Evolutionary conservation across 2,888 invertebrate genomes (phyloP).

Genomic region (Lordiphosa andalusiaca): DNA sequence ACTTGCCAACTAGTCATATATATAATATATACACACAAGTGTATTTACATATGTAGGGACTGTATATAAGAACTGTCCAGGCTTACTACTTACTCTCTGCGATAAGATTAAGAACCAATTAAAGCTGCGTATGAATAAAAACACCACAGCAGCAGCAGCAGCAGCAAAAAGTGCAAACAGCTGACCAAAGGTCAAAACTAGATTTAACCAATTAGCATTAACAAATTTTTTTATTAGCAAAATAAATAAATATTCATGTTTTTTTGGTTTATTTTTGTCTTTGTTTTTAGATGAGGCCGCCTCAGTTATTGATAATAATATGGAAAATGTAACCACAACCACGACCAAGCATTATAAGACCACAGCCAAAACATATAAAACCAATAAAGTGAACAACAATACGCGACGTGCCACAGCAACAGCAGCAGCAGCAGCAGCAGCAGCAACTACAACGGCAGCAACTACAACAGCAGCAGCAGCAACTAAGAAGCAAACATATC

Average conservation of each 20-base stretch:
- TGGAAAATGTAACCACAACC: conserved; percentile 76
- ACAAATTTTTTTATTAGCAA: conserved; percentile 2
- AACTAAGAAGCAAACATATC: conserved; percentile 75
- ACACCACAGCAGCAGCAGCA: no score
- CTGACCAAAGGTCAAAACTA: no score
- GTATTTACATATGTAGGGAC: no score
- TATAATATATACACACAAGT: no score
- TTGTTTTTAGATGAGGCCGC: conserved; percentile 77
- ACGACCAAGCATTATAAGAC: conserved; percentile 64
- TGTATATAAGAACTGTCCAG: no score
- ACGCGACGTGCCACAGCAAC: conserved; percentile 59
- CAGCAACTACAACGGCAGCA: conserved; percentile 35
- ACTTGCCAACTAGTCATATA: no score
- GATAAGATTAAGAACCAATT: no score
- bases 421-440: conserved; percentile 43
- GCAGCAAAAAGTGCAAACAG: no score
- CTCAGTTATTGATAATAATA: conserved; percentile 71
- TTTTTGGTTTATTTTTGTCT: conserved; percentile 19
- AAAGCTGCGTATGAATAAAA: no score
- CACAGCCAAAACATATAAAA: conserved; percentile 64
- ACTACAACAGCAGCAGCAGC: conserved; percentile 34
- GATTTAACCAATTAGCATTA: no score
- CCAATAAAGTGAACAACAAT: conserved; percentile 47
- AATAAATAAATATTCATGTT: conserved; percentile 10
- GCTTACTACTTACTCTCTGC: no score